These are phyloP conservation scores for Muricea muricata DNA, from an alignment of 92 coral and sea anemone species.

Conservation along the genomic window DNA sequence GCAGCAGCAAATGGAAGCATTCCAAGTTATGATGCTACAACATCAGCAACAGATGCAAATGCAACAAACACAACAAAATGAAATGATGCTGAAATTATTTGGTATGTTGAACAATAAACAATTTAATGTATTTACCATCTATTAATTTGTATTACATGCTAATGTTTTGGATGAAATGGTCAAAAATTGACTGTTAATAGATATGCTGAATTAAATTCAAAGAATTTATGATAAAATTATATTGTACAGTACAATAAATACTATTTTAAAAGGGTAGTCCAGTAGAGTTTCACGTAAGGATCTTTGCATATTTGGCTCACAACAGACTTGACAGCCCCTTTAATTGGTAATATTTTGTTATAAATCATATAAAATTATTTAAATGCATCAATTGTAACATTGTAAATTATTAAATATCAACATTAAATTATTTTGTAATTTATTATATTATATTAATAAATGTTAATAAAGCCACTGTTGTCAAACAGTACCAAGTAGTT, in stretches of 20 bases:
- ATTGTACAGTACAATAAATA: neutral
- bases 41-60: constrained; percentile 14
- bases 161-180: neutral
- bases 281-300: too few relatives aligned
- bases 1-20: constrained; percentile 46
- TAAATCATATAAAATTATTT: neutral
- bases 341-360: neutral
- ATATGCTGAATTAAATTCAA: too few relatives aligned
- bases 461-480: neutral
- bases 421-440: neutral
- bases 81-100: constrained; percentile 1
- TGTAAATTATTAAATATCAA: neutral
- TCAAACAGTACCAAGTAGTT: neutral
- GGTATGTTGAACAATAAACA: constrained; percentile 14
- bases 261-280: neutral
- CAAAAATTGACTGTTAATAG: neutral
- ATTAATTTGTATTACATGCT: neutral
- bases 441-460: neutral
- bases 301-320: too few relatives aligned
- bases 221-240: too few relatives aligned
- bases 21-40: constrained; percentile 29
- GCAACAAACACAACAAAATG: constrained; percentile 25
- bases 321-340: neutral
- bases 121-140: neutral
- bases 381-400: neutral